Base-by-base conservation (phyloP, 1,140 invertebrate genomes). In the Mizuhopecten yessoensis region DNA sequence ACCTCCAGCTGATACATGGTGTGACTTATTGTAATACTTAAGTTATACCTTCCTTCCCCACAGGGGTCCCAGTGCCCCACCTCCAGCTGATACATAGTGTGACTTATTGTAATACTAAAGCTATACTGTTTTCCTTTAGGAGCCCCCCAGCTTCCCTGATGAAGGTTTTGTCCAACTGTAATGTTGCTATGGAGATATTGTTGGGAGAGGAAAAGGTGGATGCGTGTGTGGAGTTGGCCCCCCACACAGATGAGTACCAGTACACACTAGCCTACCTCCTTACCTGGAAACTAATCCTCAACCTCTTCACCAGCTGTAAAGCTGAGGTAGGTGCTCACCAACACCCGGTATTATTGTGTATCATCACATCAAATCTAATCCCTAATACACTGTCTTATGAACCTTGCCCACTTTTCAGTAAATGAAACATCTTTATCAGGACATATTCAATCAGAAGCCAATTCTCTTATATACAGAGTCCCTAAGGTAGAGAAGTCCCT, bases 201-300 rank as follows among this genome's bases (percentile, higher is more conserved):
- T 90, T 96, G 17, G 87, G 91, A 86, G 95, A 96, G 33, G 90
- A 94, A n/a, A 91, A 86, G 33, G 90, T 96, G 91, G 98, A 97
- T 20, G 97, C 97, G 93, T 97, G 97, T 91, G 97, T 97, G 91
- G 96, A 96, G 29, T 97, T 98, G 87, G 95, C 97, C 93, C 97
- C 97, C 7, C 97, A 97, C 91, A 97, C 97, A 0, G 97, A 98
- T 92, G 97, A 97, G 9, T 98, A 97, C 90, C 97, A 96, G 20
- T 97, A 97, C 88, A 97, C 97, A 0, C 94, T 97, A 87, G 97
- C 97, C 33, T 98, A 98, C 96, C 96, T 98, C 42, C 95, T 98
- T 0, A 95, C 97, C 5, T 99, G 98, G 98, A 97, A 97, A 93
- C 97, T 98, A 86, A 95, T 98, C 17, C 95, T 98, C n/a, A 96